A percentile compares a stretch with the other conserved stretches of the same genome.
Evolutionary conservation across 2,113 vertebrate species (phyloP).

Genomic region (Lipophrys pholis): DNA sequence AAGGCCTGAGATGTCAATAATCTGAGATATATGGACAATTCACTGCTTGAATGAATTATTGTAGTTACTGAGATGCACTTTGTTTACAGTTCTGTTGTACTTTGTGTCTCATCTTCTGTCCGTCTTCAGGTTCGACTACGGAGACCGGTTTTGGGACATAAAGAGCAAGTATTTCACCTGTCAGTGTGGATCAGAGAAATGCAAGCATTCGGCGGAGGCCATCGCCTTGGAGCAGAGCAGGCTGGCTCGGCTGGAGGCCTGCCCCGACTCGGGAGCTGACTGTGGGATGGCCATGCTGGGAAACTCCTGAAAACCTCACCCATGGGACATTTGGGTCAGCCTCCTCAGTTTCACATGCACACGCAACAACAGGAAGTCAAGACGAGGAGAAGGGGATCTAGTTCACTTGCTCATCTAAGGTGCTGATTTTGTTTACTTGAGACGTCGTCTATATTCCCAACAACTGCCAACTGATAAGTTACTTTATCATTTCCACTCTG

Average conservation of each 20-base stretch:
- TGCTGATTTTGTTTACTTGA: slow-evolving; percentile 56
- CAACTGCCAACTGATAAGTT: slow-evolving; percentile 12
- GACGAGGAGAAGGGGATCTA: background rate
- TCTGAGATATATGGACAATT: too few species aligned
- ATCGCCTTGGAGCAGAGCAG: slow-evolving; percentile 93
- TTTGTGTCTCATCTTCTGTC: slow-evolving; percentile 5
- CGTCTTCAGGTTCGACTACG: slow-evolving; percentile 89
- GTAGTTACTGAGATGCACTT: too few species aligned
- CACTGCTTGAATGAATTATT: too few species aligned
- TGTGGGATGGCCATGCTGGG: slow-evolving; percentile 76
- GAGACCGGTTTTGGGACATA: slow-evolving; percentile 96
- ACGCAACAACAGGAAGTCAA: slow-evolving; percentile 21
- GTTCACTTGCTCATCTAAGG: slow-evolving; percentile 19
- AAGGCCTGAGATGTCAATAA: too few species aligned
- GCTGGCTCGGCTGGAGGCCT: slow-evolving; percentile 87
- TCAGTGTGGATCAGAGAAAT: slow-evolving; percentile 94
- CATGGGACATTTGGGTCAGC: slow-evolving; percentile 22
- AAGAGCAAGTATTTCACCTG: slow-evolving; percentile 97
- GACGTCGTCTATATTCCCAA: background rate
- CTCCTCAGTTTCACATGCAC: slow-evolving; percentile 24
- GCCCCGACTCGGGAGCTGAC: slow-evolving; percentile 83
- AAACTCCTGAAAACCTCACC: slow-evolving; percentile 73
- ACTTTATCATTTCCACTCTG: slow-evolving; percentile 15
- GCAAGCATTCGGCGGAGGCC: slow-evolving; percentile 93
- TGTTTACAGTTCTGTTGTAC: too few species aligned